Base-by-base conservation (phyloP, 1,140 invertebrate species). In the Drosophila grimshawi region DNA sequence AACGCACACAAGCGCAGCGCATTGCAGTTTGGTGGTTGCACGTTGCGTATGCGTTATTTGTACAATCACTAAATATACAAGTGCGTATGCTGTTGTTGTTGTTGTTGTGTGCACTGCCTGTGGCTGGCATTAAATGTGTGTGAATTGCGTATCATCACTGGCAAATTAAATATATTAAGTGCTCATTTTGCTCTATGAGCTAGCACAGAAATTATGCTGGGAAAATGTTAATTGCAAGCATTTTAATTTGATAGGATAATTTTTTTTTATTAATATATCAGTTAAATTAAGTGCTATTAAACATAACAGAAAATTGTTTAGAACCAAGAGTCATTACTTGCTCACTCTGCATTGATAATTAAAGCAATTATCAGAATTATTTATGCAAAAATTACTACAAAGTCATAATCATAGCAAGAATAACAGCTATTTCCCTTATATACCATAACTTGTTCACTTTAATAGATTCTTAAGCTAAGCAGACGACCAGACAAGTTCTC, bases 1-100 rank as follows among this genome's bases (percentile, higher is more conserved):
- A 32, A 45, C 6, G 30, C 41, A 35, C 35, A 39, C 39, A 63
- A n/a, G 7, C 5, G n/a, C 39, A 11, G 10, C n/a, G 8, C 39
- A 48, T 19, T 64, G 67, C 67, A 53, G 41, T 46, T 70, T 55
- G 67, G 51, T 41, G 49, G 60, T 64, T 70, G 53, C 62, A 65
- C 27, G 53, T 30, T 53, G 61, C 69, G 69, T 65, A 71, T 66
- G 62, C 45, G 69, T 65, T 45, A 65, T 71, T 56, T 57, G 30
- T 33, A 41, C 35, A 29, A 4, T 37, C 62, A 37, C 30, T 46
- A 39, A 45, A 10, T 30, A 32, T 11, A 37, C 52, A 48, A 35
- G 5, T 11, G 35, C 30, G 29, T 64, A 11, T 5, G 19, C n/a
- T 53, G 48, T 46, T 11, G 30, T 32, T 5, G 27, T 55, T 19